Conservation (phyloP, 1,140 invertebrate genomes). For the Euura lappo region DNA sequence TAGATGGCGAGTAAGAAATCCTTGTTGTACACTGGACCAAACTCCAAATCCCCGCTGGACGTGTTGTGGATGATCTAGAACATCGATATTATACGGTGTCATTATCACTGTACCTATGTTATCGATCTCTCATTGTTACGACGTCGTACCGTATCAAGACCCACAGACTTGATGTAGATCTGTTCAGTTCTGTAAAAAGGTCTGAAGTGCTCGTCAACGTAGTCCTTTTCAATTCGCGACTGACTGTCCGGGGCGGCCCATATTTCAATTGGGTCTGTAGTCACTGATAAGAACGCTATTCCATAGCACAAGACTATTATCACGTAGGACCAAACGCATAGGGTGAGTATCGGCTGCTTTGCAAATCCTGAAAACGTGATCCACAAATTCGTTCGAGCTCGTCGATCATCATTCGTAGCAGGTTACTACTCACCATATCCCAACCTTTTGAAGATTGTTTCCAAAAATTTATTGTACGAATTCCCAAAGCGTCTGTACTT, state of each 20-base stretch:
- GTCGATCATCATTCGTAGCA: not conserved
- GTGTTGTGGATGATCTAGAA: constrained; percentile 39
- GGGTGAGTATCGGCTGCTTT: constrained; percentile 64
- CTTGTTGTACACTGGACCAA: constrained; percentile 74
- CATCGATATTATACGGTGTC: not conserved
- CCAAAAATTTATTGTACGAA: constrained; percentile 56
- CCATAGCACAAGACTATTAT: constrained; percentile 70
- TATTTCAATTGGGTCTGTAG: constrained; percentile 86
- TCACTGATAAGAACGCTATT: constrained; percentile 69
- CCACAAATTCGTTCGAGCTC: constrained; percentile 9
- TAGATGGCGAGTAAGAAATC: constrained; percentile 72
- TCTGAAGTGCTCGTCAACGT: constrained; percentile 81
- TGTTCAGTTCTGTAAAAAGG: constrained; percentile 94
- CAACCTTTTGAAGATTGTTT: constrained; percentile 62
- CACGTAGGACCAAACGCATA: constrained; percentile 66
- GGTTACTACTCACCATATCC: constrained; percentile 49
- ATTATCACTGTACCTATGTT: constrained; percentile 18
- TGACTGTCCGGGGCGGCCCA: constrained; percentile 83
- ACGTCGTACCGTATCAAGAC: constrained; percentile 52
- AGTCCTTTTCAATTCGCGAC: constrained; percentile 81
- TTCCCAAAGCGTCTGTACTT: not conserved
- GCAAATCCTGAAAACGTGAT: constrained; percentile 64
- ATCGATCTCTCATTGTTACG: constrained; percentile 31
- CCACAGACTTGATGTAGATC: constrained; percentile 72
- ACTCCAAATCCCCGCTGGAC: constrained; percentile 46